Conservation (phyloP, 1,140 invertebrate species). For the Nebria ingens region DNA sequence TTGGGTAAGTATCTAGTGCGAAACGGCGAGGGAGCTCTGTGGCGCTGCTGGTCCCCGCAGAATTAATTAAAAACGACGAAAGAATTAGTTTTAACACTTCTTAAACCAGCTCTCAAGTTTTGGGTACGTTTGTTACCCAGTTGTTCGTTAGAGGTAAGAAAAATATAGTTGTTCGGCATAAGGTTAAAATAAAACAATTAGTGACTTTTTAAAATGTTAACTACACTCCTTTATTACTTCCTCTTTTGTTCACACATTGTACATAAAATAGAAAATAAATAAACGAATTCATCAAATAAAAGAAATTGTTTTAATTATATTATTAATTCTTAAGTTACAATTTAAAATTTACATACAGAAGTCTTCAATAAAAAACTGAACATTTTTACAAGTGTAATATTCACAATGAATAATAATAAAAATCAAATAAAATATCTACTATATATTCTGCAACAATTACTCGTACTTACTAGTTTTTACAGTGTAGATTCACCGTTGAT, state of each 20-base stretch:
- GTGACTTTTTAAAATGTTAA: not conserved
- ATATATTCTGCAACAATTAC: not conserved
- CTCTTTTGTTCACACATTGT: not conserved
- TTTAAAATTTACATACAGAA: constrained; percentile 8
- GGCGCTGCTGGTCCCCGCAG: too few relatives aligned
- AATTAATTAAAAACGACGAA: too few relatives aligned
- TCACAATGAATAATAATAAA: not conserved
- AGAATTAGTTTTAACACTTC: too few relatives aligned
- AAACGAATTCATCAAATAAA: not conserved
- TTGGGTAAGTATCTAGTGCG: too few relatives aligned
- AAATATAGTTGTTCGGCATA: too few relatives aligned
- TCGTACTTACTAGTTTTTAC: not conserved
- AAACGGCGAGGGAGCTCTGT: too few relatives aligned
- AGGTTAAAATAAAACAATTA: too few relatives aligned
- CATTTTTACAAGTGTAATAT: constrained; percentile 1
- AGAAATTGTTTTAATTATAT: too few relatives aligned
- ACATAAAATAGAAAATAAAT: not conserved
- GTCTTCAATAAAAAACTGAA: not conserved
- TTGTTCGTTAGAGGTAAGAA: too few relatives aligned
- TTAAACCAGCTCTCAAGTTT: too few relatives aligned
- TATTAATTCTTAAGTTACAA: constrained; percentile 1
- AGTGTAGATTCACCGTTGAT: not conserved
- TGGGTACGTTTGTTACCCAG: too few relatives aligned
- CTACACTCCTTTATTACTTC: not conserved
- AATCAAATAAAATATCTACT: not conserved